phyloP scores from a whole-genome alignment of 2,113 vertebrate species.

The Syngnathus scovelli region DNA sequence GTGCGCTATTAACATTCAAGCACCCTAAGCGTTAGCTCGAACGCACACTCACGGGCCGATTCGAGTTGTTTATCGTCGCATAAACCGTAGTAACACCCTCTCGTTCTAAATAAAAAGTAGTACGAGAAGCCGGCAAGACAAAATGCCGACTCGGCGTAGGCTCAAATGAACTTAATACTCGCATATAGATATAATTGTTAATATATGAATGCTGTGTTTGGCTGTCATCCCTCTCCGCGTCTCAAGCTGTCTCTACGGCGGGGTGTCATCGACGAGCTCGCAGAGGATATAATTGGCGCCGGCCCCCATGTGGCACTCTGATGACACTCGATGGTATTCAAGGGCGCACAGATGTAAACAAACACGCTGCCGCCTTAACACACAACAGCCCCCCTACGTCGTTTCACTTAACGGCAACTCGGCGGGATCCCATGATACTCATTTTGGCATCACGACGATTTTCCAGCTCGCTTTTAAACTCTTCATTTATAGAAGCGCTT shows the following conservation, averaged over 20 bases:
- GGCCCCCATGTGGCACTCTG: slow-evolving; percentile 57
- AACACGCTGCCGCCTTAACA: slow-evolving; percentile 25
- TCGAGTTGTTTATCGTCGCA: background rate
- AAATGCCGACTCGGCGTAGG: slow-evolving; percentile 28
- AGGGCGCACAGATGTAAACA: slow-evolving; percentile 54
- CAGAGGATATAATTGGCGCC: slow-evolving; percentile 54
- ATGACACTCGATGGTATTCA: slow-evolving; percentile 44
- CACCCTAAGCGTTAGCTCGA: background rate
- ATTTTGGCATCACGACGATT: slow-evolving; percentile 49
- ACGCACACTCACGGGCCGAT: background rate
- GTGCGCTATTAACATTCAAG: background rate
- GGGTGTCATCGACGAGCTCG: slow-evolving; percentile 33
- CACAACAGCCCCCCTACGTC: slow-evolving; percentile 12
- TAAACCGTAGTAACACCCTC: background rate
- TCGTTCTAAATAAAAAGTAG: background rate
- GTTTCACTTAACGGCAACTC: slow-evolving; percentile 23
- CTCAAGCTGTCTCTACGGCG: slow-evolving; percentile 21
- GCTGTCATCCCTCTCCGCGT: slow-evolving; percentile 9
- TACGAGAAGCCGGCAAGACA: slow-evolving; percentile 5
- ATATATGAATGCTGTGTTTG: slow-evolving; percentile 13
- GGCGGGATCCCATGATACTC: slow-evolving; percentile 45
- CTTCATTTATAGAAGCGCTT: slow-evolving; percentile 12
- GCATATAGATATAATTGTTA: slow-evolving; percentile 8
- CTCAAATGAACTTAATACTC: slow-evolving; percentile 8
- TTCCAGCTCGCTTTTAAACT: slow-evolving; percentile 7